phyloP scores from a whole-genome alignment of 2,797 vertebrate species.

The Pangasius djambal region DNA sequence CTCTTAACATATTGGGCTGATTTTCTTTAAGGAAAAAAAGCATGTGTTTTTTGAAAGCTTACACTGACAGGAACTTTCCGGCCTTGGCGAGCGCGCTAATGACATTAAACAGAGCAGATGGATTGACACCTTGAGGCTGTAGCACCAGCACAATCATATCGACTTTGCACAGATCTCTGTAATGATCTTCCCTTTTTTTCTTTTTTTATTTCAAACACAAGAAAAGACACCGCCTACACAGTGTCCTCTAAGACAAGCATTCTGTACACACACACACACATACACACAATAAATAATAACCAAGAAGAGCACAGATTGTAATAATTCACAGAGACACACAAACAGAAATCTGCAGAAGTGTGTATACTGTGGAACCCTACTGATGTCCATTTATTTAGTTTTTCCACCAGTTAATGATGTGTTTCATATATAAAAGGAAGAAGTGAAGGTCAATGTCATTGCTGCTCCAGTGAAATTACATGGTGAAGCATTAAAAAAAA shows the following conservation, averaged over 20 bases:
- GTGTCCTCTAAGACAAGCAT: slow-evolving; percentile 28
- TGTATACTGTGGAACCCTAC: background rate
- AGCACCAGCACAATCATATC: slow-evolving; percentile 29
- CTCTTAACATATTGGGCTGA: slow-evolving; percentile 47
- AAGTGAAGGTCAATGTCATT: slow-evolving; percentile 52
- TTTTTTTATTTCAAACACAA: slow-evolving; percentile 35
- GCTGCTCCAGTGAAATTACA: slow-evolving; percentile 50
- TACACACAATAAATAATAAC: background rate
- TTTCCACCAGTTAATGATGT: slow-evolving; percentile 29
- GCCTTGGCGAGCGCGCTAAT: slow-evolving; percentile 27
- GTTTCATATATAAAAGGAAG: slow-evolving; percentile 30
- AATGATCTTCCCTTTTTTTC: slow-evolving; percentile 27
- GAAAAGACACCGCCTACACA: slow-evolving; percentile 45
- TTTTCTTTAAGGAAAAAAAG: slow-evolving; percentile 4
- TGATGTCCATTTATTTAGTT: background rate
- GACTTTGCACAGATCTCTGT: slow-evolving; percentile 27
- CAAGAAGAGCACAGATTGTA: background rate
- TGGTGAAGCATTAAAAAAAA: slow-evolving; percentile 42
- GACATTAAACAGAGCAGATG: slow-evolving; percentile 52
- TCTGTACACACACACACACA: slow-evolving; percentile 9
- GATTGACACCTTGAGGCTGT: slow-evolving; percentile 50
- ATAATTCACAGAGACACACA: background rate
- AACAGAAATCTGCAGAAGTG: background rate
- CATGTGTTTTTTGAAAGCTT: slow-evolving; percentile 21
- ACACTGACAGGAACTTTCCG: slow-evolving; percentile 25